Evolutionary conservation across 2,113 vertebrate species (phyloP), one percentile per base, ranked within the genome.

Genomic region (Chaetura pelagica): DNA sequence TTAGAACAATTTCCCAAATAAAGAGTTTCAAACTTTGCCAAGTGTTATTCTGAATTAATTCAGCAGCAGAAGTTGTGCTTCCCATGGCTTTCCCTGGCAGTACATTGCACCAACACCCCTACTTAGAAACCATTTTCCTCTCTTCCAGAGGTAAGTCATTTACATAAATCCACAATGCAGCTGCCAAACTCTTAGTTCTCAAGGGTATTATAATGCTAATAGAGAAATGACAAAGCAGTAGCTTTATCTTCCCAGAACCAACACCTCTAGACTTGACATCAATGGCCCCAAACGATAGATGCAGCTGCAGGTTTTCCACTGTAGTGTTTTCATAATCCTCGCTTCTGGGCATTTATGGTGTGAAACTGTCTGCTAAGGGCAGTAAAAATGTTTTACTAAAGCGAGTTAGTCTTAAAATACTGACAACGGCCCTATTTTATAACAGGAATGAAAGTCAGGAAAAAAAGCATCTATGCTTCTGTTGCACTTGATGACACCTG

Each of bases 151-250:
- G 80, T 95, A 94, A 93, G 80, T 73, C 78, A 96, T 97, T 97
- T 97, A 67, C 91, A 96, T 97, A 95, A 97, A 96, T 94, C 89
- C 85, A 97, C 96, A 97, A 97, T 96, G 76, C 90, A 90, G 77
- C 75, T 87, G 82, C 87, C 87, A 94, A 59, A 62, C 68, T 81
- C 35, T 44, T 78, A 58, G 79, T 72, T 95, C 85, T 90, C 77
- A 66, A 55, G 91, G 85, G 62, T 81, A 90, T 97, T 96, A 90
- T 95, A 94, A 97, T 86, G 84, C 67, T 96, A 97, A 97, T 82
- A 91, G 54, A 96, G 81, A 61, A 89, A 61, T 95, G 75, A 95
- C 96, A 95, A 94, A 97, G 90, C 46, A 89, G 55, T 69, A 72
- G 84, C 95, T 59, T 80, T 90, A 93, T 93, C 89, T 92, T 87